These are phyloP conservation scores for Acanthosepion pharaonis DNA, from an alignment of 2,888 invertebrate species.

Conservation along the genomic window DNA sequence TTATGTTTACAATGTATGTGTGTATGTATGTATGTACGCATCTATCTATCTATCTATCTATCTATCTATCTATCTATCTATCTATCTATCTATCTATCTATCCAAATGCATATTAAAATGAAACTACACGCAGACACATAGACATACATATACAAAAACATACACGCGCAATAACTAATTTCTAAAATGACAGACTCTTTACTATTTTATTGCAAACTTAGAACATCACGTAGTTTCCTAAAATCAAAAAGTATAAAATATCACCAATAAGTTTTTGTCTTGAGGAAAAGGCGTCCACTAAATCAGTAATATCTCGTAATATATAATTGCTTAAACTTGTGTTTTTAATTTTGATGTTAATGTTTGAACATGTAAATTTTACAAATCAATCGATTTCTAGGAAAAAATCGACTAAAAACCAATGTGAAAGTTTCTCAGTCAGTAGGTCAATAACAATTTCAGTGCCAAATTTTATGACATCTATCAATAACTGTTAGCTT, in stretches of 20 bases:
- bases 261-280: background rate
- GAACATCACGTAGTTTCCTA: background rate
- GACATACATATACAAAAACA: too few relatives aligned
- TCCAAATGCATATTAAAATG: too few relatives aligned
- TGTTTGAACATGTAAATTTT: background rate
- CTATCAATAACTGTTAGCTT: background rate
- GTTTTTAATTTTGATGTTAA: background rate
- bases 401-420: background rate
- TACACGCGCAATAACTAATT: too few relatives aligned
- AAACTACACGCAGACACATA: too few relatives aligned
- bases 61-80: too few relatives aligned
- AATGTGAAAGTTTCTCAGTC: background rate
- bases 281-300: background rate
- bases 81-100: too few relatives aligned
- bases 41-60: too few relatives aligned
- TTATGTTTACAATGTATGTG: too few relatives aligned
- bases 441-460: background rate
- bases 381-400: background rate
- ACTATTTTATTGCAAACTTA: background rate
- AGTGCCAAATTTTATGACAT: background rate
- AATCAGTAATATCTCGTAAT: background rate
- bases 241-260: background rate
- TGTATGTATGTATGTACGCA: too few relatives aligned
- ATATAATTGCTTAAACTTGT: background rate
- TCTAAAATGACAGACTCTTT: background rate